phyloP scores from a whole-genome alignment of 2,797 vertebrate species.

The Pithecia hirsuta region DNA sequence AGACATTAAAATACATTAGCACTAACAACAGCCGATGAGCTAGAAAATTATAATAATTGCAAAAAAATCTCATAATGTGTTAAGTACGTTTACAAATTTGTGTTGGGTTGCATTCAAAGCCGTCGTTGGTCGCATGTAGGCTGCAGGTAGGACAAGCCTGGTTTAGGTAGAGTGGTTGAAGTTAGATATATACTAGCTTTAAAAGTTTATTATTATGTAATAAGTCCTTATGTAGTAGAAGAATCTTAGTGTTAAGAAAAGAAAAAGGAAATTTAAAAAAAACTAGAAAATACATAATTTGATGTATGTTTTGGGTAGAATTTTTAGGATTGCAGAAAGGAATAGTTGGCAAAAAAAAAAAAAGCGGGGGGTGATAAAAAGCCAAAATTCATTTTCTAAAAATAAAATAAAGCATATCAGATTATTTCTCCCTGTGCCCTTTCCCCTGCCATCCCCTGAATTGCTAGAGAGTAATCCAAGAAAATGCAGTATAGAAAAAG shows the following conservation, averaged over 20 bases:
- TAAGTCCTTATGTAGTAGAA: background rate
- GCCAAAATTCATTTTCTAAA: background rate
- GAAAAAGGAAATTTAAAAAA: background rate
- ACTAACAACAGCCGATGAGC: too few relatives aligned
- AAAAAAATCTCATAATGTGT: too few relatives aligned
- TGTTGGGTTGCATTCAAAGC: too few relatives aligned
- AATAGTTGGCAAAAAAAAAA: background rate
- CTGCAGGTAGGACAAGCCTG: too few relatives aligned
- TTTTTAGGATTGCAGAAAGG: conserved; percentile 37
- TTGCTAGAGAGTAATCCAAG: background rate
- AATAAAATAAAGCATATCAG: background rate
- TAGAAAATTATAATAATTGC: too few relatives aligned
- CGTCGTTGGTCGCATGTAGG: too few relatives aligned
- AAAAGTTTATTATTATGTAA: background rate
- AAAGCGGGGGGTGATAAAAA: background rate
- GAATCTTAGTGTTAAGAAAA: background rate
- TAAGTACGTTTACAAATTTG: too few relatives aligned
- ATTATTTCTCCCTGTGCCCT: background rate
- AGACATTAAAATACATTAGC: too few relatives aligned
- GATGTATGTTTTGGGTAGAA: background rate
- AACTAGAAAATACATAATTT: background rate
- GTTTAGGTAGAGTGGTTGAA: background rate
- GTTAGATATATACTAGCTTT: background rate
- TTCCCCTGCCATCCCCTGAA: background rate
- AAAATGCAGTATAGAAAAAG: background rate